These are phyloP conservation scores for Zaprionus lineosus DNA, from an alignment of 2,888 invertebrate species.

Conservation along the genomic window DNA sequence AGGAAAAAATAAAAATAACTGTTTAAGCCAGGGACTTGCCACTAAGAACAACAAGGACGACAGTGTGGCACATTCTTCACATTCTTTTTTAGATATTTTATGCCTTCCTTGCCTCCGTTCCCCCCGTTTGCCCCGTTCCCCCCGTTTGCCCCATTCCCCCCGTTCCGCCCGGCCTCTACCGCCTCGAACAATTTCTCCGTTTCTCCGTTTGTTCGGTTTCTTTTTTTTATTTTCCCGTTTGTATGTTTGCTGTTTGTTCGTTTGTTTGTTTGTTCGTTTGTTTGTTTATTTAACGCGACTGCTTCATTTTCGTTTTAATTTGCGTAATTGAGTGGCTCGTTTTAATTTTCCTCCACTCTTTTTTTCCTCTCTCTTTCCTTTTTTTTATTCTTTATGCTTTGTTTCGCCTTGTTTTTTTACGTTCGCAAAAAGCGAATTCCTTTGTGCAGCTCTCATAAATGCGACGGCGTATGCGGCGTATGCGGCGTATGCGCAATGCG, in stretches of 20 bases:
- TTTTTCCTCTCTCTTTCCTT: background rate
- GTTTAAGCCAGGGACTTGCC: too few relatives aligned
- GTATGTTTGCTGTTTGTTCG: conserved; percentile 9
- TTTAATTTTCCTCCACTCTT: conserved; percentile 57
- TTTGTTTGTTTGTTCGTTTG: conserved; percentile 33
- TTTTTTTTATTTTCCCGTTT: conserved; percentile 10
- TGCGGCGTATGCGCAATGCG: conserved; percentile 44
- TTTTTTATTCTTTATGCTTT: background rate
- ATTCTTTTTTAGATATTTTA: conserved; percentile 49
- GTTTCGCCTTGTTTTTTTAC: conserved; percentile 3
- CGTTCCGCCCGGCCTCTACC: too few relatives aligned
- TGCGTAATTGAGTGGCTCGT: conserved; percentile 77
- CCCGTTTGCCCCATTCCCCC: too few relatives aligned
- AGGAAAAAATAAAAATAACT: too few relatives aligned
- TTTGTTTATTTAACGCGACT: conserved; percentile 57
- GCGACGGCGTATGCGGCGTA: conserved; percentile 20
- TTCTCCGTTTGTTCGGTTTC: background rate
- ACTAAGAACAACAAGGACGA: conserved; percentile 15
- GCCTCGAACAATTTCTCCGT: too few relatives aligned
- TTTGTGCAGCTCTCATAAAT: conserved; percentile 39
- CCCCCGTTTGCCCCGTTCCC: too few relatives aligned
- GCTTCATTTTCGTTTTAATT: conserved; percentile 74
- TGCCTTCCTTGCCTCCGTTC: conserved; percentile 34
- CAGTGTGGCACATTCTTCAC: conserved; percentile 43
- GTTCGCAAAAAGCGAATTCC: conserved; percentile 13